A percentile compares a stretch with the other conserved stretches of the same genome.
Evolutionary conservation across 2,113 vertebrate species (phyloP).

Genomic region (Cercocebus atys): DNA sequence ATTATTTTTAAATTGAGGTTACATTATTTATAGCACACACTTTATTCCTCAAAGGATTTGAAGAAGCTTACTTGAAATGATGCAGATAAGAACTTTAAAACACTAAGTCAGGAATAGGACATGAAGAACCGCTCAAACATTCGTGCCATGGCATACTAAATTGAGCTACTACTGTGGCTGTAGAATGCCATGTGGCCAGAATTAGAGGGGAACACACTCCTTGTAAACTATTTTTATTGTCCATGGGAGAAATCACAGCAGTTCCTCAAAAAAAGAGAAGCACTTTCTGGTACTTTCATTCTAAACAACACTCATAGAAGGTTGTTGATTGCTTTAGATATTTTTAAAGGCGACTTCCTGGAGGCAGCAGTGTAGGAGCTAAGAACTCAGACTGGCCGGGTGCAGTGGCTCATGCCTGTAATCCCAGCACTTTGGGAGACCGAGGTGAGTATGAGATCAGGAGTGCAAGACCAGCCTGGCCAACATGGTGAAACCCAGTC

Average conservation of each 20-base stretch:
- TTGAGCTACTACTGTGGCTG: neutral
- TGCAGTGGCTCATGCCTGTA: no score
- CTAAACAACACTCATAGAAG: neutral
- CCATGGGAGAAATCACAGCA: neutral
- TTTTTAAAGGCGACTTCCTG: neutral
- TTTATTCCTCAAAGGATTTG: neutral
- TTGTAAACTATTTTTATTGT: neutral
- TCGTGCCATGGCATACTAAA: fast-evolving
- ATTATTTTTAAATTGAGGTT: conserved; percentile 45
- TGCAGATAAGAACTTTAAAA: neutral
- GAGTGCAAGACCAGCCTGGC: no score
- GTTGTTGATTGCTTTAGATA: neutral
- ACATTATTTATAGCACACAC: conserved; percentile 38
- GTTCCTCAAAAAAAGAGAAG: neutral
- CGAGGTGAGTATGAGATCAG: no score
- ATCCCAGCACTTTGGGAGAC: no score
- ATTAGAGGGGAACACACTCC: neutral
- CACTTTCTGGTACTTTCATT: neutral
- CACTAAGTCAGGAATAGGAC: neutral
- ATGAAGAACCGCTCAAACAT: fast-evolving
- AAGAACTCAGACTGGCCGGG: neutral
- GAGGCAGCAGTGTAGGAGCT: neutral
- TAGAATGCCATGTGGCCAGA: neutral
- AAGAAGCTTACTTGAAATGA: conserved; percentile 15
- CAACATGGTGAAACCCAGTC: no score